Base-by-base conservation (phyloP, 1,140 invertebrate species). In the Zelostemma sp. region DNA sequence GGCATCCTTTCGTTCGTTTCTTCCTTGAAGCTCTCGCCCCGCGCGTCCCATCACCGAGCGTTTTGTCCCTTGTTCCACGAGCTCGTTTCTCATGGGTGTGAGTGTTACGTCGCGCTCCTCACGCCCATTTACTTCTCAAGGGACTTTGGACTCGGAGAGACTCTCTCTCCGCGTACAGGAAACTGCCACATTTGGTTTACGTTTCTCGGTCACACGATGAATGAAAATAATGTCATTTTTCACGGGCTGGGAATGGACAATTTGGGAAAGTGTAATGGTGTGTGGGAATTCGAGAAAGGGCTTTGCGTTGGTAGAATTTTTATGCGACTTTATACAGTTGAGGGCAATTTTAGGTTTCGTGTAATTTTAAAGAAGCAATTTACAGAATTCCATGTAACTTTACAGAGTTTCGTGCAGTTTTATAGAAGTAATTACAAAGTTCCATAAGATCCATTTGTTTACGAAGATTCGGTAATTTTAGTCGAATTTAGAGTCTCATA, bases 1-100 rank as follows among this genome's bases (percentile, higher is more conserved):
- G 65, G 57, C 65, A 57, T 61, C 53, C 58, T 43, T 47, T 16
- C 38, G 50, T 59, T 66, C 17, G 50, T 65, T 65, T 38, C 62
- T 58, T 65, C 49, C 55, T 65, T 55, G 57, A 63, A 58, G 48
- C 55, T 17, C 21, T 54, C 33, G 5, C 11, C 28, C 11, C 28
- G 28, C 28, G 2, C 35, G 35, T 11, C 35, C 9, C 35, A 12
- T 38, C 35, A n/a, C n/a, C n/a, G n/a, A n/a, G n/a, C n/a, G n/a
- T n/a, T 28, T 28, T 28, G 25, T 28, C 25, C 25, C 25, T 28
- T 8, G 25, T 28, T 28, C 8, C 25, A 28, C 25, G 25, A 28
- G 25, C 25, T 28, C 25, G 25, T 28, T 28, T 28, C 25, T 28
- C 25, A 28, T 28, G 25, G 25, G 43, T 54, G 48, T 48, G 53